Percentiles rank a stretch among this genome's conserved stretches.
Conservation (phyloP, 2,113 vertebrate genomes). For the Rhabdornis inornatus region DNA sequence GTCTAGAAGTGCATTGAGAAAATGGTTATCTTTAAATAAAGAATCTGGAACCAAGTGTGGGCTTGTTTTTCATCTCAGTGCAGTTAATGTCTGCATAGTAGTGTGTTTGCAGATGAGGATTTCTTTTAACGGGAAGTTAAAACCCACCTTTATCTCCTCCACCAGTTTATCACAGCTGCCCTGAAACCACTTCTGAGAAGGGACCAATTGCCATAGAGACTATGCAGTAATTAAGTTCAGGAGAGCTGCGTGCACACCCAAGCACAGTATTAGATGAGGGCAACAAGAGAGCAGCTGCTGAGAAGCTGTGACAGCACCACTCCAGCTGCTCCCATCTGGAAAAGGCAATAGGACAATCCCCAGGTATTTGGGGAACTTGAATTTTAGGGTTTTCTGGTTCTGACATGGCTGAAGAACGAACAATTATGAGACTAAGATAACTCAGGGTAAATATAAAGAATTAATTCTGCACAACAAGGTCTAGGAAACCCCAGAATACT, state of each 20-base stretch:
- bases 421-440: neutral
- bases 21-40: neutral
- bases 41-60: neutral
- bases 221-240: neutral
- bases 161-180: neutral
- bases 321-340: neutral
- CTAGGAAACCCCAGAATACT: neutral
- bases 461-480: neutral
- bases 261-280: neutral
- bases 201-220: constrained; percentile 12
- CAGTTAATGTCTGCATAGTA: neutral
- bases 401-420: neutral
- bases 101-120: neutral
- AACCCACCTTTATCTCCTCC: neutral
- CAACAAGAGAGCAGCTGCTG: neutral
- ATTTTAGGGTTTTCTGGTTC: neutral
- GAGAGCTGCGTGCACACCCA: neutral
- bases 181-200: constrained; percentile 10
- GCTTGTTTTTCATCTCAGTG: neutral
- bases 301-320: neutral
- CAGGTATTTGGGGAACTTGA: neutral
- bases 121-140: neutral
- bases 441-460: neutral
- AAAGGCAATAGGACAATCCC: neutral
- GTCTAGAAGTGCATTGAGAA: neutral